Evolutionary conservation across 1,140 invertebrate species (phyloP).

Genomic region (Pseudachorutes palmiensis): DNA sequence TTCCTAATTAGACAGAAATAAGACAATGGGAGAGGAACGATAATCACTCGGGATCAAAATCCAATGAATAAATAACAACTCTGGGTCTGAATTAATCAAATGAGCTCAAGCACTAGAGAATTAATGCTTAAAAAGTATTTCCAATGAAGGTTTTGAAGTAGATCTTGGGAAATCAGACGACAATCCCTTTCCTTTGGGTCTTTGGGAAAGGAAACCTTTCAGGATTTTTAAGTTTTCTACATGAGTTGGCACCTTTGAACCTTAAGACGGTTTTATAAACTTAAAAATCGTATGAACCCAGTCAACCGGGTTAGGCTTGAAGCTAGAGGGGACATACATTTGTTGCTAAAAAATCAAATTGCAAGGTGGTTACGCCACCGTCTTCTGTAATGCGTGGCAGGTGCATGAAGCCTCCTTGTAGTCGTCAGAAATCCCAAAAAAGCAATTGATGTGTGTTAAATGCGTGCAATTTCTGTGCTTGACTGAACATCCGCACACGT

Average conservation of each 20-base stretch:
- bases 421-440: not conserved
- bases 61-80: not conserved
- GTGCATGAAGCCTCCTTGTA: not conserved
- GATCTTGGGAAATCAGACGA: too few relatives aligned
- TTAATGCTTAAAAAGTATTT: too few relatives aligned
- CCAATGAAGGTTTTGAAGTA: too few relatives aligned
- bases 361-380: not conserved
- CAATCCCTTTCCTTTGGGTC: too few relatives aligned
- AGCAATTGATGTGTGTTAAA: conserved; percentile 4
- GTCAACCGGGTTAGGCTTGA: not conserved
- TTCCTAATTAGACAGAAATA: conserved; percentile 2
- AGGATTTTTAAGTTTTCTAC: conserved; percentile 10
- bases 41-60: not conserved
- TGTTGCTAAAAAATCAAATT: not conserved
- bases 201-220: not conserved
- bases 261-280: not conserved
- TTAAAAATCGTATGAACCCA: not conserved
- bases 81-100: not conserved
- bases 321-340: not conserved
- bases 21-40: not conserved
- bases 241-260: conserved; percentile 10
- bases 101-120: not conserved
- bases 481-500: not conserved
- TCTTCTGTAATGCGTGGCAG: too few relatives aligned
- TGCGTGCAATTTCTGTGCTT: not conserved